Evolutionary conservation across 2,888 invertebrate species (phyloP).

Genomic region (Helleia helle): DNA sequence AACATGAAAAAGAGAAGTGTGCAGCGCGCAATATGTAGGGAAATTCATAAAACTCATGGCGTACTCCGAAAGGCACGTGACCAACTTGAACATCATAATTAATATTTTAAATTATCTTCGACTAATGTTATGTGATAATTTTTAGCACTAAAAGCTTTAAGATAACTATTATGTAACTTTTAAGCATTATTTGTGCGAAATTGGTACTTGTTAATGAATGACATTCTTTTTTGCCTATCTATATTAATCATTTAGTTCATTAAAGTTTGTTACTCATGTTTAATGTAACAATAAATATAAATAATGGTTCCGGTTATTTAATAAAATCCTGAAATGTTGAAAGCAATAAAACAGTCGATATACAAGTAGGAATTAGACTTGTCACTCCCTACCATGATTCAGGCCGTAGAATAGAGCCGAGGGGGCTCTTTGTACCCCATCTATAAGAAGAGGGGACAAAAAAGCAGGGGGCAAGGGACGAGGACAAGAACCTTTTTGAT

Average conservation of each 20-base stretch:
- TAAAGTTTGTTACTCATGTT: neutral
- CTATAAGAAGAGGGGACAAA: too few relatives aligned
- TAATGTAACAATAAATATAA: neutral
- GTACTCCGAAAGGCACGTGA: constrained; percentile 83
- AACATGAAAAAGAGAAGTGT: constrained; percentile 87
- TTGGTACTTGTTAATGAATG: neutral
- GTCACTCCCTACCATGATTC: too few relatives aligned
- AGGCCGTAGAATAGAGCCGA: too few relatives aligned
- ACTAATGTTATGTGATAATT: neutral
- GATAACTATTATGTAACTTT: neutral
- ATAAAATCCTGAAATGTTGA: too few relatives aligned
- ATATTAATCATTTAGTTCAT: too few relatives aligned
- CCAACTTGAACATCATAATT: constrained; percentile 75
- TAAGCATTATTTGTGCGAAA: neutral
- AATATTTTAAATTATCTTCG: constrained; percentile 10
- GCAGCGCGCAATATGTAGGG: constrained; percentile 87
- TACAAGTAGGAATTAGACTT: too few relatives aligned
- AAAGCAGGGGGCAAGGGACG: too few relatives aligned
- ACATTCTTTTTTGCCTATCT: too few relatives aligned
- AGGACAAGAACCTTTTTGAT: too few relatives aligned
- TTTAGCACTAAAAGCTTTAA: neutral
- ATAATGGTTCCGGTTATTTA: neutral
- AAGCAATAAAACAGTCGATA: too few relatives aligned
- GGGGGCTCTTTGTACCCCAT: too few relatives aligned
- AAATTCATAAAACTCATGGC: constrained; percentile 85